Conservation (phyloP, 2,113 vertebrate genomes). For the Prunella himalayana region DNA sequence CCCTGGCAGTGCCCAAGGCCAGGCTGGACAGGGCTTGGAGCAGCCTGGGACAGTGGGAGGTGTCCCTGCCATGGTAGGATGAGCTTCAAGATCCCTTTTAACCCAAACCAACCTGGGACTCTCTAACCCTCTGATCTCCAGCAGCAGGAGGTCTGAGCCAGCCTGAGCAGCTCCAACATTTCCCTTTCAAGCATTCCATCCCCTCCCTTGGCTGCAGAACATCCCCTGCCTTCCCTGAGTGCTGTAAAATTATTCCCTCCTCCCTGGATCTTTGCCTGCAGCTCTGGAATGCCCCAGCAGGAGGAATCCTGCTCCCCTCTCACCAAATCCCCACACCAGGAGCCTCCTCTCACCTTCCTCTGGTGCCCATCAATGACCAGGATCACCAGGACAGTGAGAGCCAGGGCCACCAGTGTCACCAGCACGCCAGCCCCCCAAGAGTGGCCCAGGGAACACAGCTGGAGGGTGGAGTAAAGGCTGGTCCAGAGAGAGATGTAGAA, state of each 20-base stretch:
- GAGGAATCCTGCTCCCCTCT: neutral
- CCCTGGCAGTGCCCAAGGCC: neutral
- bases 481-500: slow-evolving; percentile 76
- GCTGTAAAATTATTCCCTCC: neutral
- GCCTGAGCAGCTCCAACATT: neutral
- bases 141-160: neutral
- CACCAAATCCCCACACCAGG: accelerated
- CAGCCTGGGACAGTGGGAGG: neutral
- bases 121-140: neutral
- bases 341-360: slow-evolving; percentile 67
- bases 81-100: accelerated
- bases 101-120: neutral
- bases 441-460: slow-evolving; percentile 54
- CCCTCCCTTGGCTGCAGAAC: neutral
- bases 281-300: neutral
- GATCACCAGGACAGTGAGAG: slow-evolving; percentile 46
- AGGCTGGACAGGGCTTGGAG: neutral
- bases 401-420: slow-evolving; percentile 60
- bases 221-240: neutral
- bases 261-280: neutral
- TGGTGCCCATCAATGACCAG: slow-evolving; percentile 57
- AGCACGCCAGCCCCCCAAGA: slow-evolving; percentile 66
- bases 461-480: slow-evolving; percentile 75
- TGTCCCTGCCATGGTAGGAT: neutral
- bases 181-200: neutral